phyloP scores from a whole-genome alignment of 53 echinoderm and acorn worm species.

The Mesocentrotus franciscanus region DNA sequence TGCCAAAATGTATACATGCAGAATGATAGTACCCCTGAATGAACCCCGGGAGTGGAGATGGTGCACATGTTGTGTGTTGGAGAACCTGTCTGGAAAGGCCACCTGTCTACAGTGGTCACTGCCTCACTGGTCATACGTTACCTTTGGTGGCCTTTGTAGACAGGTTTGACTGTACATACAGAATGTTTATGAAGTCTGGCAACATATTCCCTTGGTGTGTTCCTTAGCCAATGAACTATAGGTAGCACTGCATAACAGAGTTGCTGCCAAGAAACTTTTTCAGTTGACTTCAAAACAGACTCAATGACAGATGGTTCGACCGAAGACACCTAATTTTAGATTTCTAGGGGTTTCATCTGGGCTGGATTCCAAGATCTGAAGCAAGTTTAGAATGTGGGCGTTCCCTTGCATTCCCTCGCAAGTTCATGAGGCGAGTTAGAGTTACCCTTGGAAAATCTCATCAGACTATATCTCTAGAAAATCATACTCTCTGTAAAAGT shows the following conservation, averaged over 20 bases:
- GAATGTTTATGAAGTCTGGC: too few species aligned
- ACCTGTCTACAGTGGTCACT: too few species aligned
- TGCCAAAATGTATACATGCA: too few species aligned
- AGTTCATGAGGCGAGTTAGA: not conserved
- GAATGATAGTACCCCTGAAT: too few species aligned
- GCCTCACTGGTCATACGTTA: too few species aligned
- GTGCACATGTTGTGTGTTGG: too few species aligned
- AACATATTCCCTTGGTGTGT: not conserved
- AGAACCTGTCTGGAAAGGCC: too few species aligned
- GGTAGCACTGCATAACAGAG: not conserved
- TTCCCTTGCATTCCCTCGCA: not conserved
- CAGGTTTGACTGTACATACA: not conserved
- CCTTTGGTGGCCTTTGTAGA: too few species aligned
- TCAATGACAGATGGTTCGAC: not conserved
- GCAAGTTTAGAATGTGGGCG: constrained; percentile 33
- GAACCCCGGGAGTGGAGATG: too few species aligned
- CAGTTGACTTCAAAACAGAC: not conserved
- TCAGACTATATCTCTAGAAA: not conserved
- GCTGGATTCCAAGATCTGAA: constrained; percentile 7
- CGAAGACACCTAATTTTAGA: constrained; percentile 39
- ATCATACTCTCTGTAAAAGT: too few species aligned
- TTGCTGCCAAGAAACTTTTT: constrained; percentile 1
- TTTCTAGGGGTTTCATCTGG: not conserved
- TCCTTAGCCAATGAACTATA: not conserved
- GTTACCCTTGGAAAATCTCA: not conserved